Evolutionary conservation across 2,797 vertebrate genomes (phyloP), one percentile per base, ranked within the genome.

Genomic region (Epinephelus malabaricus): DNA sequence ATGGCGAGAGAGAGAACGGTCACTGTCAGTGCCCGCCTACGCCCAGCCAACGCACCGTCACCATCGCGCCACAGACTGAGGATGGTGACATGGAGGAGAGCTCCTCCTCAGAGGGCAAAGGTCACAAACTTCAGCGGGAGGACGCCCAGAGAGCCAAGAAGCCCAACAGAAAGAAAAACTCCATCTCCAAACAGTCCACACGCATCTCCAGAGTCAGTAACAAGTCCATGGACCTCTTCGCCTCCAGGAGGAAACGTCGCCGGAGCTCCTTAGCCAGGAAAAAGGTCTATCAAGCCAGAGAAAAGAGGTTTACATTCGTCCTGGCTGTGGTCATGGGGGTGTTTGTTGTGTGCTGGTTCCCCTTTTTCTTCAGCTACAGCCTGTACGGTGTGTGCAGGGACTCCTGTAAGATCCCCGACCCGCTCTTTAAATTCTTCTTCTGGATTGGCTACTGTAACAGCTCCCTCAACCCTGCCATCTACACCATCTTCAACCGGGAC

Each of bases 381-480:
- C 92, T 99, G 80, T 96, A 97, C 10, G 97, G 96, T 0, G 94
- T 98, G 86, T 98, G 97, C 87, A 94, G 97, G 55, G 95, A 97
- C 81, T 92, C 96, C 55, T 99, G 97, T 67, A 95, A 94, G 83
- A 94, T 97, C 81, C 97, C 97, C 0, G 89, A 95, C 76, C 95
- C 97, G 2, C 97, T 98, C 69, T 99, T 99, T 89, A 98, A 98
- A 81, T 98, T 98, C 93, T 99, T 98, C 93, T 99, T 99, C 92
- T 99, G 97, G 97, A 97, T 97, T 63, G 97, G 97, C 72, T 99
- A 99, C 94, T 99, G 97, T 88, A 98, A 99, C 95, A 98, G 97
- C 92, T 97, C 97, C 69, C 96, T 99, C 25, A 99, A 98, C 94
- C 97, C 97, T 0, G 97, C 98, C 89, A 98, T 98, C 91, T 98